Conservation (phyloP, 2,797 vertebrate genomes). For the Pelodytes ibericus region DNA sequence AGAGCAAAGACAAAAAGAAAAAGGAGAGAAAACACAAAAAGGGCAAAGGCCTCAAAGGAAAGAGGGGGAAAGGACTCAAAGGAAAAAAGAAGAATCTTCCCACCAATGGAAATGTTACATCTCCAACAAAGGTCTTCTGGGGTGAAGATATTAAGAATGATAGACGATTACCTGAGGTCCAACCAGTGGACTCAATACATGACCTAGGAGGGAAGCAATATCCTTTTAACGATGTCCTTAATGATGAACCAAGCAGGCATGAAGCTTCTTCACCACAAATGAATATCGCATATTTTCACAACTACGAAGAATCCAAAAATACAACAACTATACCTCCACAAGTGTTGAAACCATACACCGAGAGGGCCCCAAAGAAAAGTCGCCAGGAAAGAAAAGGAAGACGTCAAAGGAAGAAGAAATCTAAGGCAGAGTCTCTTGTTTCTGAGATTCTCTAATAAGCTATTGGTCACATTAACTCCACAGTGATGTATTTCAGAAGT, state of each 20-base stretch:
- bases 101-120: conserved; percentile 59
- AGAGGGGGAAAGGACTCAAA: conserved; percentile 57
- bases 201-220: conserved; percentile 62
- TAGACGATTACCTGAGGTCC: conserved; percentile 34
- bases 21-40: conserved; percentile 75
- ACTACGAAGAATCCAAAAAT: neutral
- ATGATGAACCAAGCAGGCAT: conserved; percentile 71
- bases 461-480: too few relatives aligned
- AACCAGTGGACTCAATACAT: conserved; percentile 46
- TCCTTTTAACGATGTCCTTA: conserved; percentile 73
- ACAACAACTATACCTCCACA: neutral
- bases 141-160: conserved; percentile 23
- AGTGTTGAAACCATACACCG: neutral
- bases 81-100: conserved; percentile 60
- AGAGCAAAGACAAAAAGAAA: conserved; percentile 66
- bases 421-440: conserved; percentile 44
- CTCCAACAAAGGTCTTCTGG: conserved; percentile 58
- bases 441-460: conserved; percentile 34
- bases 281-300: neutral
- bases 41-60: conserved; percentile 52
- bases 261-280: neutral
- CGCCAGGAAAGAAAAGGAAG: conserved; percentile 61
- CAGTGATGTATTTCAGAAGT: neutral
- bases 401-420: conserved; percentile 61
- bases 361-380: conserved; percentile 60